phyloP scores from a whole-genome alignment of 2,113 vertebrate species.

The Menura novaehollandiae region DNA sequence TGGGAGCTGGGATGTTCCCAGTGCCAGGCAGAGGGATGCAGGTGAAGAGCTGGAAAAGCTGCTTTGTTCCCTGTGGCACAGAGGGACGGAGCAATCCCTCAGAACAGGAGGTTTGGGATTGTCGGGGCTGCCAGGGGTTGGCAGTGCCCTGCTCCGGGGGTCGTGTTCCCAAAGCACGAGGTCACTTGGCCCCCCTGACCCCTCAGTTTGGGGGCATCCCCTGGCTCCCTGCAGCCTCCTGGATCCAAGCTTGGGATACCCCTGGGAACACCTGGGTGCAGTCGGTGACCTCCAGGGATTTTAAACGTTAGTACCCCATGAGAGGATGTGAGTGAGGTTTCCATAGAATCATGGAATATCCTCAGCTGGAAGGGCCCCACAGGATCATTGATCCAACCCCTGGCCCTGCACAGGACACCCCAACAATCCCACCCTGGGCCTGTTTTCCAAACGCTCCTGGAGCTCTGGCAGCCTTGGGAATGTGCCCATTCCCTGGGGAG shows the following conservation, averaged over 20 bases:
- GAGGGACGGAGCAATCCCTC: background rate
- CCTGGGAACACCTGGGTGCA: accelerated
- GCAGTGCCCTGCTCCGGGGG: background rate
- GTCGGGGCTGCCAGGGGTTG: accelerated
- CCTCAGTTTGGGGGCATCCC: background rate
- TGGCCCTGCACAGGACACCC: background rate
- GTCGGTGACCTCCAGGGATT: accelerated
- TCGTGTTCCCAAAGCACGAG: background rate
- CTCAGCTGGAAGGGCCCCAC: background rate
- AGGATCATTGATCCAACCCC: background rate
- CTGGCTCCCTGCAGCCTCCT: background rate
- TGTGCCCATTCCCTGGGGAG: background rate
- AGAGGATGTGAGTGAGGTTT: too few species aligned
- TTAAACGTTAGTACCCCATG: accelerated
- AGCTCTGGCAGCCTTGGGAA: background rate
- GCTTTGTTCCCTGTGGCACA: background rate
- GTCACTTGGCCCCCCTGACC: background rate
- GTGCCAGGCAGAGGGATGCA: background rate
- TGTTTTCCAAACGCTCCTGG: accelerated
- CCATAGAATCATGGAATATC: accelerated
- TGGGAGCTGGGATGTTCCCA: background rate
- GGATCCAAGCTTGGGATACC: background rate
- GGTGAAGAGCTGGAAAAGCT: background rate
- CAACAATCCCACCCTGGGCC: background rate
- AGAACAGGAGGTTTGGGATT: accelerated